These are phyloP conservation scores for Oligia strigilis DNA, from an alignment of 2,888 invertebrate species.

Conservation along the genomic window DNA sequence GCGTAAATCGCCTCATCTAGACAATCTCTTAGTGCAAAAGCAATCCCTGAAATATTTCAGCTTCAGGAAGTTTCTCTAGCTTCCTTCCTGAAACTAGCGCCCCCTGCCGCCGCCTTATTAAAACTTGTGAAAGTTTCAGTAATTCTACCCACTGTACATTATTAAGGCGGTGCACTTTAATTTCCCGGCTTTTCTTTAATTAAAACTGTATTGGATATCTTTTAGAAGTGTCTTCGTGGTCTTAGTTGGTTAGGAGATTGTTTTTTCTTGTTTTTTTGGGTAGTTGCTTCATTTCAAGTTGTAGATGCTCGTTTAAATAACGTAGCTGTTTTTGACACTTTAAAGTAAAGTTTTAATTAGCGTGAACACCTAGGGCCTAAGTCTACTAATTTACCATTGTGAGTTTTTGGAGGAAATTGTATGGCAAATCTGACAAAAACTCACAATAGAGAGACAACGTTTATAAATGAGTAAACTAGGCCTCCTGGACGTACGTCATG, in stretches of 20 bases:
- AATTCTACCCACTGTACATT: conserved; percentile 64
- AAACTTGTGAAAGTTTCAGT: conserved; percentile 67
- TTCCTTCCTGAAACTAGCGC: conserved; percentile 56
- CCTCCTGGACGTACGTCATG: neutral
- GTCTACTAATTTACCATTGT: neutral
- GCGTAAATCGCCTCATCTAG: conserved; percentile 8
- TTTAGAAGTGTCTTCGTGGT: conserved; percentile 46
- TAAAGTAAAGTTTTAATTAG: neutral
- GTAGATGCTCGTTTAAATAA: neutral
- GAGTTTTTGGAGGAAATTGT: neutral
- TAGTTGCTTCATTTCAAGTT: conserved; percentile 6
- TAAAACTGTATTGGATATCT: conserved; percentile 66
- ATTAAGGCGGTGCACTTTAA: conserved; percentile 63
- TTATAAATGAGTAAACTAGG: neutral
- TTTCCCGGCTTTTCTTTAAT: conserved; percentile 62
- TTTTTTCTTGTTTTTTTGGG: conserved; percentile 11
- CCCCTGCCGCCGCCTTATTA: conserved; percentile 62
- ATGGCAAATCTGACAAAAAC: neutral
- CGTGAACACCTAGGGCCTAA: neutral
- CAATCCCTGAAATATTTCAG: conserved; percentile 64
- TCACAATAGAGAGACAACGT: neutral
- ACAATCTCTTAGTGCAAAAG: conserved; percentile 44
- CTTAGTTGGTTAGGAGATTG: conserved; percentile 20
- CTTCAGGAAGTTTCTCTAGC: conserved; percentile 54
- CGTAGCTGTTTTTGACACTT: neutral